Percentiles rank a stretch among this genome's conserved stretches.
phyloP scores from a whole-genome alignment of 2,797 vertebrate species.

The Arrhamphus sclerolepis region DNA sequence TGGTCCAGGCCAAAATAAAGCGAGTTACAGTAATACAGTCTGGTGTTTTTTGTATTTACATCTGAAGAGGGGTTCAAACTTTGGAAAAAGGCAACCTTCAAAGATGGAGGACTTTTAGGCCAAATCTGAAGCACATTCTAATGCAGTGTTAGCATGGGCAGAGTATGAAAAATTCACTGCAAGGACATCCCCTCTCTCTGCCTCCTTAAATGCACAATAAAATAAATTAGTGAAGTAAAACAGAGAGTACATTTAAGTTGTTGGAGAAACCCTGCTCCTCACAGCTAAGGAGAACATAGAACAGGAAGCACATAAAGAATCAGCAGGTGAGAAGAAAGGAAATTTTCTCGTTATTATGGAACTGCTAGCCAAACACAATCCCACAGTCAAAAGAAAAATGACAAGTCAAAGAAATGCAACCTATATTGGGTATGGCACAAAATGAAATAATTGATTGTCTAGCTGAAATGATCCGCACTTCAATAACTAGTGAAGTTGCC shows the following conservation, averaged over 20 bases:
- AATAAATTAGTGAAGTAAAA: too few species aligned
- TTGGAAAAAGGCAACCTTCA: conserved; percentile 2
- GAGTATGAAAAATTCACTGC: background rate
- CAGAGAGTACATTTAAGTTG: too few species aligned
- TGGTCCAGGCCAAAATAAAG: too few species aligned
- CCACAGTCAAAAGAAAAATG: conserved; percentile 1
- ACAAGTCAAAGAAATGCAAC: conserved; percentile 7
- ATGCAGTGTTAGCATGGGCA: background rate
- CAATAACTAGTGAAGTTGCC: conserved; percentile 1
- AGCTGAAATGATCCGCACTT: background rate
- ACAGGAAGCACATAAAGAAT: background rate
- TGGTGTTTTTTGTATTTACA: too few species aligned
- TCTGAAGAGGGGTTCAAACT: too few species aligned
- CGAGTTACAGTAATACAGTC: too few species aligned
- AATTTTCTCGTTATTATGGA: conserved; percentile 2
- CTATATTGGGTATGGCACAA: background rate
- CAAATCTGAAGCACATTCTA: conserved; percentile 1
- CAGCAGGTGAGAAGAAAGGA: background rate
- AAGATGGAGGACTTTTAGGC: background rate
- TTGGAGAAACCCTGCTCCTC: conserved; percentile 2
- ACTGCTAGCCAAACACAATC: conserved; percentile 1
- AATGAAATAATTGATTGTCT: conserved; percentile 7
- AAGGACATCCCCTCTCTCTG: too few species aligned
- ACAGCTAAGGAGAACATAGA: background rate
- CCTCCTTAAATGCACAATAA: too few species aligned